These are phyloP conservation scores for Cheiracanthium punctorium DNA, from an alignment of 2,888 invertebrate genomes.

Conservation along the genomic window DNA sequence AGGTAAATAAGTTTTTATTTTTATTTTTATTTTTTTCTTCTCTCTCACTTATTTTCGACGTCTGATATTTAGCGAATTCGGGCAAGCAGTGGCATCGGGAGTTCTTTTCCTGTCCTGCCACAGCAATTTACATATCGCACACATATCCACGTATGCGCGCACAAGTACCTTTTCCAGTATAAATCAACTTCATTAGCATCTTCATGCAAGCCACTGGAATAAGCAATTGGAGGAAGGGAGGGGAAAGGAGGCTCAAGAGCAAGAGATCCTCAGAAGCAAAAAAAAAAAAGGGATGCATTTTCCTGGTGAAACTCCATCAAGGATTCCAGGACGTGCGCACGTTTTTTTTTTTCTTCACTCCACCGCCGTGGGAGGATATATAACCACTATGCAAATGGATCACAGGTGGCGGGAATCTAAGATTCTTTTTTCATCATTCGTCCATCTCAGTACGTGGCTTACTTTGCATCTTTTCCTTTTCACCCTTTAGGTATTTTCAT, in stretches of 20 bases:
- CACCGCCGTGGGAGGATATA: conserved; percentile 40
- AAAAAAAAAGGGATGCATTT: conserved; percentile 34
- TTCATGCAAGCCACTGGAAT: conserved; percentile 64
- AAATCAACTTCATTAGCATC: conserved; percentile 69
- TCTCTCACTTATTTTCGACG: conserved; percentile 49
- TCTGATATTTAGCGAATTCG: conserved; percentile 66
- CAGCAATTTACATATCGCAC: conserved; percentile 39
- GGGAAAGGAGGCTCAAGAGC: conserved; percentile 28
- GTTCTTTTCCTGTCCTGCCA: conserved; percentile 14
- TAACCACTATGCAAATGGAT: conserved; percentile 65
- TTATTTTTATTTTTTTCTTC: no score
- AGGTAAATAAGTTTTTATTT: conserved; percentile 61
- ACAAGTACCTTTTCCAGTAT: conserved; percentile 26
- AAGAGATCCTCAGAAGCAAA: neutral
- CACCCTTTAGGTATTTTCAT: conserved; percentile 60
- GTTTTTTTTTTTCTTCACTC: no score
- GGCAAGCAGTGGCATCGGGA: conserved; percentile 23
- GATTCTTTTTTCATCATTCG: conserved; percentile 38
- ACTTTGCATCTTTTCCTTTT: conserved; percentile 43
- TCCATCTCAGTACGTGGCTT: conserved; percentile 39
- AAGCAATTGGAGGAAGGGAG: conserved; percentile 62
- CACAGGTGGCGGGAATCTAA: conserved; percentile 48
- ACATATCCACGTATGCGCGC: conserved; percentile 25
- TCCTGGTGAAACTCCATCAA: conserved; percentile 47
- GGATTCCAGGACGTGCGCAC: conserved; percentile 65